Percentiles rank a stretch among this genome's conserved stretches.
phyloP scores from a whole-genome alignment of 2,797 vertebrate species.

The Bovichtus diacanthus region DNA sequence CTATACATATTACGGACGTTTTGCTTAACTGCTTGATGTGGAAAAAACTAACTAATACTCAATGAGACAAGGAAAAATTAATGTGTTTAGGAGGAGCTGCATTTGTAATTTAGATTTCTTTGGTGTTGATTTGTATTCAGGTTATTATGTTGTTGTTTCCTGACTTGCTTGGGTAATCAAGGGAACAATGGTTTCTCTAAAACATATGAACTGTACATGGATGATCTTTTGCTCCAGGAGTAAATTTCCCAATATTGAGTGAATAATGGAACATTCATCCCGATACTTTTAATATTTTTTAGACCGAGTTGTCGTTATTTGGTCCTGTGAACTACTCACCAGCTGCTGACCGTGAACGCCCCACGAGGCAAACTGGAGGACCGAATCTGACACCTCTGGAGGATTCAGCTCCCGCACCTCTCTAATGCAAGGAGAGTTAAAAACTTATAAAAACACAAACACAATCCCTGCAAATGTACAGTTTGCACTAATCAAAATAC shows the following conservation, averaged over 20 bases:
- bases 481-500: neutral
- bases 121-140: neutral
- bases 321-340: conserved; percentile 67
- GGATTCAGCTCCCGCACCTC: conserved; percentile 85
- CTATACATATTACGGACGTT: neutral
- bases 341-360: conserved; percentile 82
- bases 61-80: neutral
- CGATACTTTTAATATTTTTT: neutral
- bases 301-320: neutral
- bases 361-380: conserved; percentile 87
- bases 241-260: neutral
- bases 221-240: neutral
- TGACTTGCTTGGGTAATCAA: neutral
- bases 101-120: neutral
- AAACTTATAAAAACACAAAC: neutral
- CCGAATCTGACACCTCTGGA: conserved; percentile 83
- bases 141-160: neutral
- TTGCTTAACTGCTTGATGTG: neutral
- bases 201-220: neutral
- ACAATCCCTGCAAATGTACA: neutral
- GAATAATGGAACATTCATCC: neutral
- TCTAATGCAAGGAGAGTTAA: conserved; percentile 49
- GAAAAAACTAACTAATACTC: neutral
- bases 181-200: neutral
- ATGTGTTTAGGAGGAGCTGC: neutral